A percentile compares a stretch with the other conserved stretches of the same genome.
Evolutionary conservation across 1,140 invertebrate species (phyloP).

Genomic region (Drosophila nannoptera): DNA sequence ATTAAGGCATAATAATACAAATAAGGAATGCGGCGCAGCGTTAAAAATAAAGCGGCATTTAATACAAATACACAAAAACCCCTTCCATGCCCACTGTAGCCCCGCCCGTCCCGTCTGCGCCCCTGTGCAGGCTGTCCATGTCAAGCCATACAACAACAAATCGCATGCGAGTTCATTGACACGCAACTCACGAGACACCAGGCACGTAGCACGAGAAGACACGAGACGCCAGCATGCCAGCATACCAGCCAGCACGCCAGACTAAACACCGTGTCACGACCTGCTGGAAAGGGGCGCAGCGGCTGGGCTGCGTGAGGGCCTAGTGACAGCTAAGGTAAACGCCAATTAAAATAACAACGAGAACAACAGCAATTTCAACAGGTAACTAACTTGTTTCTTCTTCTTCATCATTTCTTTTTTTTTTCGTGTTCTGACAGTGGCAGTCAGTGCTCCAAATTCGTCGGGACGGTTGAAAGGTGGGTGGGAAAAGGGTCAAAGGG

Average conservation of each 20-base stretch:
- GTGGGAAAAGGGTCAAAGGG: conserved; percentile 7
- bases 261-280: conserved; percentile 30
- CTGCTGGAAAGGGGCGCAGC: neutral
- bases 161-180: conserved; percentile 75
- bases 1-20: conserved; percentile 62
- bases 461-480: conserved; percentile 14
- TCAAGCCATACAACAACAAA: conserved; percentile 67
- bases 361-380: conserved; percentile 57
- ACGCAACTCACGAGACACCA: conserved; percentile 52
- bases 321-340: conserved; percentile 55
- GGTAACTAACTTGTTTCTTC: conserved; percentile 61
- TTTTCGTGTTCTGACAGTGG: conserved; percentile 36
- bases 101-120: neutral
- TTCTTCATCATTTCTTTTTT: conserved; percentile 5
- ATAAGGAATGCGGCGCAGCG: conserved; percentile 46
- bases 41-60: conserved; percentile 65
- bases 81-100: neutral
- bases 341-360: conserved; percentile 70
- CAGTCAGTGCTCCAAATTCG: conserved; percentile 30
- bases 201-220: too few relatives aligned
- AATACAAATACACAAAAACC: conserved; percentile 45
- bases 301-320: neutral
- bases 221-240: conserved; percentile 38
- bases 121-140: conserved; percentile 12
- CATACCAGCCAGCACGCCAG: too few relatives aligned